Base-by-base conservation (phyloP, 2,888 invertebrate genomes). In the Teleogryllus oceanicus region DNA sequence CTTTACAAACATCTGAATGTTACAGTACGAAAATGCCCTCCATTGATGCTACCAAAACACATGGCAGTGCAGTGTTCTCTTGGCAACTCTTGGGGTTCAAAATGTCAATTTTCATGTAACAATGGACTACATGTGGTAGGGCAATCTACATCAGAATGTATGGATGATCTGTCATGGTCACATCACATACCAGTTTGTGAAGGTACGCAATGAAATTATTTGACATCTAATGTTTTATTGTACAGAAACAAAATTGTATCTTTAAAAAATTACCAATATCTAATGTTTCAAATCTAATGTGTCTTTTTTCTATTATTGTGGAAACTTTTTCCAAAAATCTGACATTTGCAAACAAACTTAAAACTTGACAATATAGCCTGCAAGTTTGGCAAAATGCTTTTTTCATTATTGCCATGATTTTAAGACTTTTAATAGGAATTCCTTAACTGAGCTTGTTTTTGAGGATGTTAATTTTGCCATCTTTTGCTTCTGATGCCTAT, bases 31-130 rank as follows among this genome's bases (percentile, higher is more conserved):
- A 85, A 85, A 78, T 89, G 89, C 83, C 84, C 85, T 37, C 84
- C 87, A 49, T 88, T 89, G 78, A 87, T 85, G 82, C 85, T 87
- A 83, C 85, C 89, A 81, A 81, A 85, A 77, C 84, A 86, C 74
- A 85, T 87, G 78, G 50, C 74, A 49, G 81, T 80, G 5, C 51
- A 80, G 3, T 84, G 84, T 79, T 81, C 83, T 8, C 80, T 79
- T 8, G 82, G 79, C 5, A 81, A 82, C 88, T 88, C 84, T 83
- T 85, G 78, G 85, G 87, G 82, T 82, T 83, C 83, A 85, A 85
- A 83, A 13, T 89, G 89, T 83, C 85, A 84, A 78, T 88, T 89
- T 82, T 85, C 85, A 10, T 89, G 89, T 82, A 49, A 50, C 49
- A 80, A 76, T 21, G 82, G 81, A 11, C 74, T 75, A 21, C 51